phyloP scores from a whole-genome alignment of 2,113 vertebrate genomes.

The Danio rerio region GRCz12tu NC_133186.1:40755501-40756000 shows the following conservation, averaged over 20 bases:
- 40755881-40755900: too few relatives aligned
- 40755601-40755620: background rate
- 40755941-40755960: too few relatives aligned
- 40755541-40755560: conserved; percentile 36
- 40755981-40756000: too few relatives aligned
- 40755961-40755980: too few relatives aligned
- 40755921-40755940: too few relatives aligned
- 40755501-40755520: conserved; percentile 12
- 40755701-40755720: conserved; percentile 21
- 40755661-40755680: background rate
- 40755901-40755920: too few relatives aligned
- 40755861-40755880: too few relatives aligned
- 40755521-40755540: conserved; percentile 7
- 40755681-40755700: background rate
- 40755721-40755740: conserved; percentile 22
- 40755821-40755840: background rate
- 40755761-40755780: conserved; percentile 26
- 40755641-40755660: conserved; percentile 4
- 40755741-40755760: background rate
- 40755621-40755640: background rate
- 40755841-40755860: too few relatives aligned
- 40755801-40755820: background rate
- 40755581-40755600: background rate
- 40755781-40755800: background rate
- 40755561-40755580: background rate